A percentile compares a stretch with the other conserved stretches of the same genome.
phyloP scores from a whole-genome alignment of 2,888 invertebrate species.

The Altica lythri region DNA sequence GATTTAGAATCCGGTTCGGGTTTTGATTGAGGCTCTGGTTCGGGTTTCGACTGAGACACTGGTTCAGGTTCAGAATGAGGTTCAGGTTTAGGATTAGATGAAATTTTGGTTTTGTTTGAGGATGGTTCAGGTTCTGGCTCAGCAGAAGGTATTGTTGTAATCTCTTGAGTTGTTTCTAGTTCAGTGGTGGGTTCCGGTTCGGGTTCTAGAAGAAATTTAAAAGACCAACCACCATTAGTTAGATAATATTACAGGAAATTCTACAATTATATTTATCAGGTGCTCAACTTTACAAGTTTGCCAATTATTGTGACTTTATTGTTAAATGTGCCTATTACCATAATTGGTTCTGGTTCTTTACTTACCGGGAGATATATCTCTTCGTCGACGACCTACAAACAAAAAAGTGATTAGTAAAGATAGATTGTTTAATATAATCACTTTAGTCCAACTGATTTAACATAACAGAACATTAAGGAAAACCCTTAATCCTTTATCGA shows the following conservation, averaged over 20 bases:
- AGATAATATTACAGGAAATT: constrained; percentile 18
- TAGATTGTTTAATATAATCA: too few relatives aligned
- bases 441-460: too few relatives aligned
- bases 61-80: constrained; percentile 51
- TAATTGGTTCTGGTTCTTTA: constrained; percentile 8
- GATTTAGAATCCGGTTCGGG: constrained; percentile 54
- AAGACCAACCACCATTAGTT: constrained; percentile 48
- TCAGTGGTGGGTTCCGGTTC: constrained; percentile 53
- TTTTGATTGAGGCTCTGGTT: constrained; percentile 54
- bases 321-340: constrained; percentile 31
- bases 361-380: constrained; percentile 20
- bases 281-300: constrained; percentile 20
- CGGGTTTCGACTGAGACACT: constrained; percentile 54
- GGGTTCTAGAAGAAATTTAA: constrained; percentile 49
- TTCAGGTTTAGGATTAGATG: constrained; percentile 52
- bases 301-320: constrained; percentile 9
- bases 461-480: too few relatives aligned
- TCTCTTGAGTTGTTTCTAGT: constrained; percentile 54
- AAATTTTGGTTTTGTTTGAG: constrained; percentile 54
- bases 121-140: constrained; percentile 54
- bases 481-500: too few relatives aligned
- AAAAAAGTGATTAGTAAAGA: constrained; percentile 9
- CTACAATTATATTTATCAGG: constrained; percentile 14
- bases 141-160: constrained; percentile 57
- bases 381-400: constrained; percentile 18